A percentile compares a stretch with the other conserved stretches of the same genome.
phyloP scores from a whole-genome alignment of 2,113 vertebrate genomes.

The Indicator maculatus region DNA sequence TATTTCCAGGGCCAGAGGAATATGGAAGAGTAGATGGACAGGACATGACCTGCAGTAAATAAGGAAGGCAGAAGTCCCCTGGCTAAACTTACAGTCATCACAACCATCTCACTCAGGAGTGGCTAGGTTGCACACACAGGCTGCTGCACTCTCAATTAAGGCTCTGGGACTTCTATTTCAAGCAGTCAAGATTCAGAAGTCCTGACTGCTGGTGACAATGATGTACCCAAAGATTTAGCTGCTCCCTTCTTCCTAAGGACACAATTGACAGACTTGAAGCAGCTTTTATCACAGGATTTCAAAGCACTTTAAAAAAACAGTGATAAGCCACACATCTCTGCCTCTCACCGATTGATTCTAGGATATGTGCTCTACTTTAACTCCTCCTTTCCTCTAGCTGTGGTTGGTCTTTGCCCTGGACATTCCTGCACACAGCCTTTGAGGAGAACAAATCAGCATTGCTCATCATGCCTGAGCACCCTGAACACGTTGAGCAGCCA shows the following conservation, averaged over 20 bases:
- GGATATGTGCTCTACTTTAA: background rate
- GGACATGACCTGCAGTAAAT: background rate
- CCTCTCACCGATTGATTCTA: background rate
- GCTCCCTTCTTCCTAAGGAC: background rate
- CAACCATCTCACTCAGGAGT: background rate
- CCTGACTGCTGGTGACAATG: background rate
- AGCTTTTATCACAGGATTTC: background rate
- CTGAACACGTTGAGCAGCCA: background rate
- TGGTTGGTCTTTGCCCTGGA: background rate
- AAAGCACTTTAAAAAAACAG: background rate
- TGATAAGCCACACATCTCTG: background rate
- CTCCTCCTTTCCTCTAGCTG: background rate
- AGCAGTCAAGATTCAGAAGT: background rate
- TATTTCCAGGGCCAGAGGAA: constrained; percentile 10
- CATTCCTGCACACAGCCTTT: background rate
- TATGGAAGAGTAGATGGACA: background rate
- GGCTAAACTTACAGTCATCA: background rate
- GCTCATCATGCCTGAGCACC: rapidly evolving
- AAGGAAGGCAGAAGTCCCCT: background rate
- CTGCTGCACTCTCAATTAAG: background rate
- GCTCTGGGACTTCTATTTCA: background rate
- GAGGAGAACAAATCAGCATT: background rate
- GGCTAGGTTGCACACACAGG: background rate
- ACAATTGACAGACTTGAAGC: background rate
- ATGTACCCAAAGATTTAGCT: background rate